A percentile compares a stretch with the other conserved stretches of the same genome.
These are phyloP conservation scores for Sarcoramphus papa DNA, from an alignment of 2,797 vertebrate genomes.

Conservation along the genomic window DNA sequence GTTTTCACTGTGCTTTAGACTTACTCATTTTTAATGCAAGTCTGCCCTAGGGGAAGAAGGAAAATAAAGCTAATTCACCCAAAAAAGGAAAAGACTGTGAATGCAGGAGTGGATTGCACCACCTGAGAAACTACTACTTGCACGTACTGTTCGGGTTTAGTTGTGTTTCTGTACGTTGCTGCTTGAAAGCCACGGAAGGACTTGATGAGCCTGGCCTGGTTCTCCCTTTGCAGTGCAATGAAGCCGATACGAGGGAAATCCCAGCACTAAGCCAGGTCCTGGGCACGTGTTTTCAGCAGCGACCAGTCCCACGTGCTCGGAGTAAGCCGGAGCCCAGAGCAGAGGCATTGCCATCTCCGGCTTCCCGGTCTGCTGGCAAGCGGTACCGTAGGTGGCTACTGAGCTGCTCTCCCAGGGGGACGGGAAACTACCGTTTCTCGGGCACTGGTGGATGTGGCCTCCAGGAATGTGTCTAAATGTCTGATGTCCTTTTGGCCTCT, in stretches of 20 bases:
- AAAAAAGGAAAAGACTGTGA: background rate
- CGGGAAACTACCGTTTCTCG: background rate
- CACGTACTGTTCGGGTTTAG: background rate
- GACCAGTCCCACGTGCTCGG: rapidly evolving
- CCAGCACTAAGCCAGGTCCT: no score
- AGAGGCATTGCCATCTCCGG: background rate
- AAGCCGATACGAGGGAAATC: rapidly evolving
- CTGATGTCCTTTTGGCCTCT: background rate
- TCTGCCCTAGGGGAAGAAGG: background rate
- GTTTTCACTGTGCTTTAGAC: background rate
- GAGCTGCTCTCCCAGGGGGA: background rate
- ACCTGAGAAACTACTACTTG: background rate
- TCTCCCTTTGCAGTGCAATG: background rate
- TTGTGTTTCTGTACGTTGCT: background rate
- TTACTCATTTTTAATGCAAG: background rate
- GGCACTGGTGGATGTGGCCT: background rate
- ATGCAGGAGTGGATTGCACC: background rate
- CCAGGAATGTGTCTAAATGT: background rate
- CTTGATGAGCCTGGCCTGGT: background rate
- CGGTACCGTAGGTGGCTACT: rapidly evolving
- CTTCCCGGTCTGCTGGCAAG: background rate
- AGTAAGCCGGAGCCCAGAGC: background rate
- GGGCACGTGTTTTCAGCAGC: background rate
- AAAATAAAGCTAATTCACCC: background rate
- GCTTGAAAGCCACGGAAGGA: rapidly evolving